phyloP scores from a whole-genome alignment of 2,888 invertebrate genomes.

The Oasisia sp. region DNA sequence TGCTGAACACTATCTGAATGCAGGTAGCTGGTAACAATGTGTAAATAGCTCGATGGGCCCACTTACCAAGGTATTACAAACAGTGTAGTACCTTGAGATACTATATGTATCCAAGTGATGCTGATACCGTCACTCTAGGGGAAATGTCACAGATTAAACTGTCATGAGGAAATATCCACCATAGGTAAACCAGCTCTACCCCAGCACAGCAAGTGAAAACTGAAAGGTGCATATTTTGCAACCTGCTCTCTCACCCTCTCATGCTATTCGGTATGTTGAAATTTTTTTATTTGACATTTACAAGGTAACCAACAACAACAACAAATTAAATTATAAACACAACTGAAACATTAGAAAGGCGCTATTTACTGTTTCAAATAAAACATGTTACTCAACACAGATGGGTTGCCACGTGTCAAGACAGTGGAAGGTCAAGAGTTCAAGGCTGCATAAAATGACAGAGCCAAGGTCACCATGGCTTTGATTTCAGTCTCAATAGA shows the following conservation, averaged over 20 bases:
- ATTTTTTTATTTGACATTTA: not conserved
- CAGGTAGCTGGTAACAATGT: not conserved
- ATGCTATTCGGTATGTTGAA: not conserved
- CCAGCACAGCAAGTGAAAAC: not conserved
- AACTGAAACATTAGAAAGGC: not conserved
- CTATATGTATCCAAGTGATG: not conserved
- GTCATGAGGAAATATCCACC: not conserved
- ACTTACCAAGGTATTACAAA: not conserved
- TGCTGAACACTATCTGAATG: not conserved
- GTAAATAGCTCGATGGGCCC: not conserved
- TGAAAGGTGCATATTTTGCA: not conserved
- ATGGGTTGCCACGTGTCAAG: not conserved
- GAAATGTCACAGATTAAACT: not conserved
- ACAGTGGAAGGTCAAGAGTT: not conserved
- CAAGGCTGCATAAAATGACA: not conserved
- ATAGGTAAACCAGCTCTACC: not conserved
- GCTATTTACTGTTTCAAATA: not conserved
- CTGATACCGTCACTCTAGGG: not conserved
- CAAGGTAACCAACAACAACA: not conserved
- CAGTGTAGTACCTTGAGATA: not conserved
- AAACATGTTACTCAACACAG: not conserved
- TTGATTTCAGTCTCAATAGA: not conserved
- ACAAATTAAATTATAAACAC: not conserved
- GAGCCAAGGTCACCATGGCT: not conserved
- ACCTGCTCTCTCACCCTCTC: not conserved